Base-by-base conservation (phyloP, 2,888 invertebrate genomes). In the Caradrina clavipalpis region DNA sequence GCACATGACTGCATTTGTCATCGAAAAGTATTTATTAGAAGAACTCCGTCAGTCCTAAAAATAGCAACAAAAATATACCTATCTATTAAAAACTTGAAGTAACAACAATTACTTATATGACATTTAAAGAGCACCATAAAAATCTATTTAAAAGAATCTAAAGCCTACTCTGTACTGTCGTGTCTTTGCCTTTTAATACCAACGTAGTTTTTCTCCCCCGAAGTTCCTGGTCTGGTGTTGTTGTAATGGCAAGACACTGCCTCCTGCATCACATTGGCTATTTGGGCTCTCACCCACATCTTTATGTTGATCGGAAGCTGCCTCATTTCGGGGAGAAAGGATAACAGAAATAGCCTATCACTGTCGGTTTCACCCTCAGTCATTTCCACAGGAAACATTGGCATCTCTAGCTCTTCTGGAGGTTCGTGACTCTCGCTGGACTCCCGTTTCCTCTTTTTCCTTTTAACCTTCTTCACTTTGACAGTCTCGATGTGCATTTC, bases 221-320 rank as follows among this genome's bases (percentile, higher is more conserved):
- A 76, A 10, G 72, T 74, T 0, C 85, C 87, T 2, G 93, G 92
- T 45, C 81, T 83, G 0, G 88, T 88, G 62, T 93, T 91, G 55
- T 88, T 91, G 73, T 89, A 93, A 59, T 94, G 93, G 47, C 90
- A 89, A 1, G 85, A 83, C 1, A 95, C 95, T 0, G 96, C 96
- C 62, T 95, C 95, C 80, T 96, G 95, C 95, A 96, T 95, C 0
- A 94, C 84, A 61, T 90, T 94, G 0, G 96, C 95, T 67, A 96
- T 94, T 83, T 95, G 94, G 0, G 95, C 91, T 19, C 95, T 78
- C 59, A 92, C 93, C 96, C 96, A 96, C 95, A 96, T 95, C 87
- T 95, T 95, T 31, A 95, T 88, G 78, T 95, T 90, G 1, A 90
- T 73, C 0, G 95, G 95, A 31, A 96, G 77, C 78, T 93, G 94